Percentiles rank a stretch among this genome's conserved stretches.
These are phyloP conservation scores for Lepeophtheirus salmonis DNA, from an alignment of 1,140 invertebrate genomes.

Conservation along the genomic window DNA sequence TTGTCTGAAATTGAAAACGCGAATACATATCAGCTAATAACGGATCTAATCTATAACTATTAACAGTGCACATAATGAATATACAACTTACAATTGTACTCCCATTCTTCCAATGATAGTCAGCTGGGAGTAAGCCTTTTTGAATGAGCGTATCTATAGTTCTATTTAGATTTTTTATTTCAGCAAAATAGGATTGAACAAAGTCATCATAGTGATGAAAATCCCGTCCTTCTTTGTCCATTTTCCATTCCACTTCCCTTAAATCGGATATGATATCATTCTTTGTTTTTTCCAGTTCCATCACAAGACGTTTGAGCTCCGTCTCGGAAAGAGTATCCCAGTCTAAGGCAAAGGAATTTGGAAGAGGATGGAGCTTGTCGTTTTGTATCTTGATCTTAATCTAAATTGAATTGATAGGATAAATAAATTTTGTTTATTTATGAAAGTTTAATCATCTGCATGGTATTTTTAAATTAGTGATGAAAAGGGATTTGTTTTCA, in stretches of 20 bases:
- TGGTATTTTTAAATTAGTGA: no score
- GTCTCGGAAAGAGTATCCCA: constrained; percentile 15
- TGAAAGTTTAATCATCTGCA: no score
- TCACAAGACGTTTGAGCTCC: constrained; percentile 10
- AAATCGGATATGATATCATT: constrained; percentile 11
- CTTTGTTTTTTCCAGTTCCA: constrained; percentile 12
- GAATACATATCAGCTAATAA: no score
- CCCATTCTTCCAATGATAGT: neutral
- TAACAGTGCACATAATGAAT: neutral
- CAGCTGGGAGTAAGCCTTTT: neutral
- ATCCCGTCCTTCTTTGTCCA: constrained; percentile 15
- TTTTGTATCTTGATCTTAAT: constrained; percentile 14
- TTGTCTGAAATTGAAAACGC: no score
- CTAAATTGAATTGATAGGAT: no score
- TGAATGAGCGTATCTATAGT: constrained; percentile 4
- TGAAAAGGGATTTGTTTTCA: no score
- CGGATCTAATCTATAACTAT: no score
- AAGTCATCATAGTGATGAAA: constrained; percentile 16
- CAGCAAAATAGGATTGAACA: constrained; percentile 5
- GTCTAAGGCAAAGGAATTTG: constrained; percentile 7
- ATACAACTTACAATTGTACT: neutral
- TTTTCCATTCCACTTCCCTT: constrained; percentile 1
- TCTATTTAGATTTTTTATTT: constrained; percentile 3
- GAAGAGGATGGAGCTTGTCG: constrained; percentile 11
- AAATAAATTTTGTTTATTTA: no score